Evolutionary conservation across 1,140 invertebrate species (phyloP).

Genomic region (Anadara kagoshimensis): DNA sequence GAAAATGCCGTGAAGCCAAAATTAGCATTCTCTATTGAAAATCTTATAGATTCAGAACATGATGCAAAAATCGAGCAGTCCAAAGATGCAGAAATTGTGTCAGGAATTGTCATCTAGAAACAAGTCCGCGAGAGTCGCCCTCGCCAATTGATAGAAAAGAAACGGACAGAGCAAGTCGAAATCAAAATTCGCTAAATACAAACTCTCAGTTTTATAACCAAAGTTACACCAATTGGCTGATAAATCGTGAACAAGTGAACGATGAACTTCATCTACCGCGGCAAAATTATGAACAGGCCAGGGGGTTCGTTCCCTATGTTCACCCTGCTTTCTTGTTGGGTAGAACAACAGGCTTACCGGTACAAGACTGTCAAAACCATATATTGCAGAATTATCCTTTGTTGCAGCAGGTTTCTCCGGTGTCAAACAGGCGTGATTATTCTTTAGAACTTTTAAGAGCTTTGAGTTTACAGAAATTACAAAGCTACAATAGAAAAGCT

Average conservation of each 20-base stretch:
- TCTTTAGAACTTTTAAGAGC: constrained; percentile 3
- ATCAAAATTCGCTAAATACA: constrained; percentile 9
- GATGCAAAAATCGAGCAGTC: constrained; percentile 1
- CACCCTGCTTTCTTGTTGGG: constrained; percentile 62
- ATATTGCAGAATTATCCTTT: neutral
- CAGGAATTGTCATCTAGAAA: neutral
- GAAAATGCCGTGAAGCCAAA: constrained; percentile 41
- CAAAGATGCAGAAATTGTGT: constrained; percentile 26
- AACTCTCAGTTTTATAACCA: neutral
- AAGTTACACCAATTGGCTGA: constrained; percentile 12
- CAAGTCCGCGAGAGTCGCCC: neutral
- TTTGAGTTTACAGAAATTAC: neutral
- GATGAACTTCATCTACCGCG: constrained; percentile 14
- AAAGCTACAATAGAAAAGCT: neutral
- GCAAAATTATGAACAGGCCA: constrained; percentile 30
- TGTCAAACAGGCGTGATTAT: neutral
- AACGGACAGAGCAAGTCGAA: neutral
- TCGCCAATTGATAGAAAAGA: neutral
- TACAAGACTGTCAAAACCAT: constrained; percentile 21
- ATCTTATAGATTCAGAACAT: constrained; percentile 52
- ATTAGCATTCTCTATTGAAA: constrained; percentile 66
- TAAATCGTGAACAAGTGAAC: constrained; percentile 18
- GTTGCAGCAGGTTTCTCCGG: neutral
- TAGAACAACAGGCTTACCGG: constrained; percentile 26
- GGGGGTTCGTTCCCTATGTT: constrained; percentile 38